Percentiles rank a stretch among this genome's conserved stretches.
These are phyloP conservation scores for Caenorhabditis auriculariae DNA, from an alignment of 2,888 invertebrate genomes.

Conservation along the genomic window DNA sequence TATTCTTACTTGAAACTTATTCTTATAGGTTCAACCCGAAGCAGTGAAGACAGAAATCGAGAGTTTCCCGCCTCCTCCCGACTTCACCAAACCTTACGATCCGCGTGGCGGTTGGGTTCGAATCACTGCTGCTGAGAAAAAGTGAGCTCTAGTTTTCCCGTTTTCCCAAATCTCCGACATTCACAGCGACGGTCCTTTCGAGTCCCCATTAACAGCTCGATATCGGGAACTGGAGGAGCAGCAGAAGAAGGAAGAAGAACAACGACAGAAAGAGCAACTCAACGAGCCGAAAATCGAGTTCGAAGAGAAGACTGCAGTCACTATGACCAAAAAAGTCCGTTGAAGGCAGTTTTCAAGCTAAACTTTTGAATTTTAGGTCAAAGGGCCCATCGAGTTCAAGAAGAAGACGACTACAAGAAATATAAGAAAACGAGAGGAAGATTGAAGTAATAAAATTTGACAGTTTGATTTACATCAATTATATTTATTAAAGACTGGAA, in stretches of 20 bases:
- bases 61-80: no score
- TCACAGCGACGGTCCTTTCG: constrained; percentile 15
- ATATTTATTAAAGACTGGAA: no score
- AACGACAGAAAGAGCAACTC: constrained; percentile 9
- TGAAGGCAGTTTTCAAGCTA: not conserved
- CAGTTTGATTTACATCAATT: no score
- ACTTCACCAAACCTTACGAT: no score
- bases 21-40: no score
- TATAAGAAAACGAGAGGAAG: constrained; percentile 34
- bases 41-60: no score
- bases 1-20: no score
- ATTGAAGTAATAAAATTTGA: no score
- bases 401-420: constrained; percentile 30
- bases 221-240: constrained; percentile 30
- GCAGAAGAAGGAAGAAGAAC: constrained; percentile 11
- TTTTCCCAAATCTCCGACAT: no score
- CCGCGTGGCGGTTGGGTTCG: no score
- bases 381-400: constrained; percentile 45
- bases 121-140: no score
- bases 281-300: constrained; percentile 43
- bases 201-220: constrained; percentile 32
- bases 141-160: no score
- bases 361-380: constrained; percentile 19
- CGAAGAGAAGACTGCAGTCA: constrained; percentile 36
- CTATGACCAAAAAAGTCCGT: constrained; percentile 37